Evolutionary conservation across 2,888 invertebrate species (phyloP), one percentile per base, ranked within the genome.

Genomic region (Cryptus armator): DNA sequence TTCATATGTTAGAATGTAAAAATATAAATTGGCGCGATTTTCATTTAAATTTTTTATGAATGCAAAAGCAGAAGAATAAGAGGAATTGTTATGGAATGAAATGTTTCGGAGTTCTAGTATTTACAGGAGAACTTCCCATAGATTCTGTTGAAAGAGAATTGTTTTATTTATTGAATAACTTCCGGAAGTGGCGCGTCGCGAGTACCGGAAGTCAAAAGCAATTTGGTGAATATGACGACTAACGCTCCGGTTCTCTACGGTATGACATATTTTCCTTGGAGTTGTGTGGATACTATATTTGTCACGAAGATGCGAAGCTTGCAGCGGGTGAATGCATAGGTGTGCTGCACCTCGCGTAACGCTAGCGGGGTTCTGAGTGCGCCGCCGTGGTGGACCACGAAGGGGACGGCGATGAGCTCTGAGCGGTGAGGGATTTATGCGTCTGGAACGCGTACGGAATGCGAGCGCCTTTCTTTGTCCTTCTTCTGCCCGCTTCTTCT

Each of bases 341-440:
- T 83, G 83, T 74, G 75, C 79, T 88, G 87, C 87, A 87, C 77
- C 83, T 87, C 85, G 90, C 90, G 89, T 89, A 90, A 89, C 90
- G 90, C 88, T 84, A 85, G 84, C 72, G 51, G 82, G 46, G 51
- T 37, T 37, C 7, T 9, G 37, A 37, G 83, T 84, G 87, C 56
- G 67, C 83, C 80, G 78, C 87, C 88, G 88, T 85, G 88, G 87
- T 86, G 85, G 86, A 87, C 85, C 86, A 81, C 85, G 86, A 85
- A 56, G 43, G 64, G 44, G 74, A 51, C 29, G 64, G 9, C 59
- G 66, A 68, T 56, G 78, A 70, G 62, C 70, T 29, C 79, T 29
- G 87, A 84, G 82, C 87, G 89, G 84, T 88, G 91, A 91, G 89
- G 90, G 92, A 92, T 91, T 92, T 92, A 92, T 91, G 90, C 88